Conservation (phyloP, 2,797 vertebrate species). For the Sebastes taczanowskii region DNA sequence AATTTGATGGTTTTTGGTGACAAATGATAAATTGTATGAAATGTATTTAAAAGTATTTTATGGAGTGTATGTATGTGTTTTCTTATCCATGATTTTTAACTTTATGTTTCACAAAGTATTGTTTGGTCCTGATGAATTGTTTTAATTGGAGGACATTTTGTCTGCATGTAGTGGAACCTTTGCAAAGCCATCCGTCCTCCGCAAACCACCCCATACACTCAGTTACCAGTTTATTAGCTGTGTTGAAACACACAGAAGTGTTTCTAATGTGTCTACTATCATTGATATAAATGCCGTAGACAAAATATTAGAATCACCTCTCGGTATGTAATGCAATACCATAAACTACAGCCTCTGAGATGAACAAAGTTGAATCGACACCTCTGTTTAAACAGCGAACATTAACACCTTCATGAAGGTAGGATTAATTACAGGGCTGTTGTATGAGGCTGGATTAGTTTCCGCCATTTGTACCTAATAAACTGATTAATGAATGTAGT, state of each 20-base stretch:
- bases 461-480: neutral
- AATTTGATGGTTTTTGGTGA: conserved; percentile 22
- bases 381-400: neutral
- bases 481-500: conserved; percentile 19
- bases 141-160: conserved; percentile 9
- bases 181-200: conserved; percentile 5
- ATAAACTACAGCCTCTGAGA: neutral
- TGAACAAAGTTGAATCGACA: neutral
- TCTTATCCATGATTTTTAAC: neutral
- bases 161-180: conserved; percentile 20
- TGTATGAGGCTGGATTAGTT: neutral
- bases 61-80: conserved; percentile 12
- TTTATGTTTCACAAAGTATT: neutral
- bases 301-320: neutral
- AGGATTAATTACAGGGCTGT: neutral
- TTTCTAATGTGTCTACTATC: neutral
- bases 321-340: neutral
- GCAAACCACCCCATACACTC: neutral
- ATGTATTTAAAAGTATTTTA: conserved; percentile 16
- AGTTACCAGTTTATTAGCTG: neutral
- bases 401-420: neutral
- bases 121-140: conserved; percentile 8
- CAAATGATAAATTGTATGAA: neutral
- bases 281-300: neutral
- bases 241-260: neutral